These are phyloP conservation scores for Seriola quinqueradiata DNA, from an alignment of 2,113 vertebrate species.

Conservation along the genomic window DNA sequence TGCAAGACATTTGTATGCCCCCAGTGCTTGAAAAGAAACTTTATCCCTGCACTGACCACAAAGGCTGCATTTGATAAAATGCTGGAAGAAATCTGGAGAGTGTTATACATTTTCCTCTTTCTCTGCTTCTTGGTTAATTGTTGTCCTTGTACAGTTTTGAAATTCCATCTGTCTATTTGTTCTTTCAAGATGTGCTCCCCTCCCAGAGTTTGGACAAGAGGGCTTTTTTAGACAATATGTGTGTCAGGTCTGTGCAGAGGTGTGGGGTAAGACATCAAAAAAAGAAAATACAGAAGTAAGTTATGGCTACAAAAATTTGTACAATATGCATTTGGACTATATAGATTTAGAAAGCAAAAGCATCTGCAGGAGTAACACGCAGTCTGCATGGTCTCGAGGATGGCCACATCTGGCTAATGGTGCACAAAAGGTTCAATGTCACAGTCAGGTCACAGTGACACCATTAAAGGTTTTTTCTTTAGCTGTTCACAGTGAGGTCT, in stretches of 20 bases:
- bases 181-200: conserved; percentile 46
- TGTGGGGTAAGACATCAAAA: conserved; percentile 13
- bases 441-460: conserved; percentile 34
- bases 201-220: conserved; percentile 28
- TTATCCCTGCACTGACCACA: conserved; percentile 64
- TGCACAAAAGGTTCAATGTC: conserved; percentile 8
- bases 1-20: conserved; percentile 63
- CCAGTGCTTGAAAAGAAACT: conserved; percentile 64
- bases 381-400: not conserved
- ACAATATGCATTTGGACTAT: not conserved
- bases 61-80: conserved; percentile 71
- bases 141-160: conserved; percentile 66
- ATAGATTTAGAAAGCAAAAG: conserved; percentile 26
- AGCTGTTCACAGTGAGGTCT: not conserved
- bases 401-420: conserved; percentile 25
- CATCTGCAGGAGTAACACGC: conserved; percentile 6
- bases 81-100: conserved; percentile 66
- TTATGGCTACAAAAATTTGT: conserved; percentile 8
- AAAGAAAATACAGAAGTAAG: conserved; percentile 44
- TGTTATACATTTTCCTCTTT: conserved; percentile 51
- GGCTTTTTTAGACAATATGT: conserved; percentile 29
- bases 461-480: not conserved
- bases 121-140: conserved; percentile 59
- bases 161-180: conserved; percentile 73
- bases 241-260: conserved; percentile 21